Evolutionary conservation across 2,888 invertebrate species (phyloP).

Genomic region (Sialis lutaria): DNA sequence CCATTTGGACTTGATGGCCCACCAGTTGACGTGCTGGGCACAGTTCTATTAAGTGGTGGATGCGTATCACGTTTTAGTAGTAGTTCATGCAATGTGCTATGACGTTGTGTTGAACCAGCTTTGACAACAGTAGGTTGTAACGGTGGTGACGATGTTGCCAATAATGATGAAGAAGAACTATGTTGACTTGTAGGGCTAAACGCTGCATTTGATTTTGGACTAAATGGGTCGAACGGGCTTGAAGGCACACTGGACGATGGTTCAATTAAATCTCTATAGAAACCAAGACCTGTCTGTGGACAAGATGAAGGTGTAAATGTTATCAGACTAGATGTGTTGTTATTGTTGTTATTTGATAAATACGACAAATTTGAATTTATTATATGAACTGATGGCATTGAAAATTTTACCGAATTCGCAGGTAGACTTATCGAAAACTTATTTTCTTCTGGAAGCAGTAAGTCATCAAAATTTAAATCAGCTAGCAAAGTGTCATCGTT

Average conservation of each 20-base stretch:
- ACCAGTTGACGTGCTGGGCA: conserved; percentile 26
- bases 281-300: conserved; percentile 17
- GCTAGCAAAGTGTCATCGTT: conserved; percentile 69
- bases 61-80: conserved; percentile 43
- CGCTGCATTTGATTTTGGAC: conserved; percentile 24
- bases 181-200: conserved; percentile 52
- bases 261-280: conserved; percentile 18
- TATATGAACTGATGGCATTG: conserved; percentile 13
- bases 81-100: conserved; percentile 43
- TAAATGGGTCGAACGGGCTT: conserved; percentile 28
- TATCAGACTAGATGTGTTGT: conserved; percentile 16
- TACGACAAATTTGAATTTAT: conserved; percentile 8
- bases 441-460: conserved; percentile 54
- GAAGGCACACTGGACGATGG: conserved; percentile 26
- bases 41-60: conserved; percentile 36
- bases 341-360: conserved; percentile 10
- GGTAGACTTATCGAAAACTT: conserved; percentile 28
- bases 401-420: conserved; percentile 9
- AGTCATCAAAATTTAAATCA: conserved; percentile 74
- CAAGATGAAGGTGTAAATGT: conserved; percentile 17
- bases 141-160: conserved; percentile 24
- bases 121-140: conserved; percentile 15
- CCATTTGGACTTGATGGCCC: conserved; percentile 16
- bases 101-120: conserved; percentile 16
- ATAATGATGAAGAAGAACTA: conserved; percentile 37